phyloP scores from a whole-genome alignment of 2,888 invertebrate genomes.

The Achlya flavicornis region DNA sequence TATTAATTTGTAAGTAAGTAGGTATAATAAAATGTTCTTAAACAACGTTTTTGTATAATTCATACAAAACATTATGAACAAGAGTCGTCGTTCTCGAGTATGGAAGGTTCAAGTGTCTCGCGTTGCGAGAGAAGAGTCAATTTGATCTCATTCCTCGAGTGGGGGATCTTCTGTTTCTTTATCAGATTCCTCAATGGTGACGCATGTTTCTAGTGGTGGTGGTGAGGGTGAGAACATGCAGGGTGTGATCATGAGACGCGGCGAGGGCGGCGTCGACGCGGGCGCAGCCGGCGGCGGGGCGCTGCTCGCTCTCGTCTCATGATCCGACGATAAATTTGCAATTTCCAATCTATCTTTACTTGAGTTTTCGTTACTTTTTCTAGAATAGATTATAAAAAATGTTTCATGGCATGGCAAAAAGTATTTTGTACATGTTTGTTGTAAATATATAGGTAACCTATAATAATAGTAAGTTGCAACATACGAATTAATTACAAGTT shows the following conservation, averaged over 20 bases:
- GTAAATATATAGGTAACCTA: too few relatives aligned
- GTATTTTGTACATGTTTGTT: too few relatives aligned
- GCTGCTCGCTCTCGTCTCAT: slow-evolving; percentile 58
- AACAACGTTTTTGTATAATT: slow-evolving; percentile 62
- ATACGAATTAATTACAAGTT: too few relatives aligned
- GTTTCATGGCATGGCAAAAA: not conserved
- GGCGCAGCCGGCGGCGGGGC: slow-evolving; percentile 50
- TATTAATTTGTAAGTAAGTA: slow-evolving; percentile 30
- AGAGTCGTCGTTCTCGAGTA: slow-evolving; percentile 31
- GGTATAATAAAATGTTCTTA: slow-evolving; percentile 37
- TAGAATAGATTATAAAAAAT: slow-evolving; percentile 22
- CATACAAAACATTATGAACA: slow-evolving; percentile 61
- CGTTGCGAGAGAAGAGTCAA: slow-evolving; percentile 32
- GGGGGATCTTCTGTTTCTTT: slow-evolving; percentile 28
- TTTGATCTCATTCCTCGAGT: slow-evolving; percentile 50
- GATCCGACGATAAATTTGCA: slow-evolving; percentile 56
- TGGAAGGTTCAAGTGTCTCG: slow-evolving; percentile 28
- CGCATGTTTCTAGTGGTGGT: slow-evolving; percentile 51
- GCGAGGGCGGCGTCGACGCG: slow-evolving; percentile 27
- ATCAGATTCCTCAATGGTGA: slow-evolving; percentile 56
- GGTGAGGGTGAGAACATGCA: slow-evolving; percentile 9
- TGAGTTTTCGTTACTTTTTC: slow-evolving; percentile 47
- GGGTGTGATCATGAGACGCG: not conserved
- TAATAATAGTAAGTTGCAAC: too few relatives aligned
- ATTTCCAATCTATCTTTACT: slow-evolving; percentile 61